Evolutionary conservation across 2,888 invertebrate species (phyloP), one percentile per base, ranked within the genome.

Genomic region (Macrosiphum euphorbiae): DNA sequence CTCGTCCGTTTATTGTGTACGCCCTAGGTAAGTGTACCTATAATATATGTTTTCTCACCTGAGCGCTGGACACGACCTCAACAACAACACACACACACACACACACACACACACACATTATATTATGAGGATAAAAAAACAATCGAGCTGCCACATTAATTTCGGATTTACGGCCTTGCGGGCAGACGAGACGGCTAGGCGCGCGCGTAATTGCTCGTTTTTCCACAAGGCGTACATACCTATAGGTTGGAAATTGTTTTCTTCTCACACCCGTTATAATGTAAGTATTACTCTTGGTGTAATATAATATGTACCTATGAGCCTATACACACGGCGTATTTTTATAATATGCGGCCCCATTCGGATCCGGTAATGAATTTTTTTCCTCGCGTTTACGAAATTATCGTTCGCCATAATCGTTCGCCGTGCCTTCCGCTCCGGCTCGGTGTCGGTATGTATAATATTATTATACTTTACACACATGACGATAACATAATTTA

Each of bases 171-270:
- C 88, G 52, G 88, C 88, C 88, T 50, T 52, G 35, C 44, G 58
- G 89, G 58, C 89, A 61, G 89, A 58, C 89, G 58, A 61, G 89
- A 58, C 61, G 61, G 58, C 58, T 61, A 44, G 44, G 89, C 58
- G 89, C 52, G 89, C 52, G 35, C 44, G 61, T 89, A 89, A 89
- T 89, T 61, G 89, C 89, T 89, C 13, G 89, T 89, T 55, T 89
- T 89, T 89, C 20, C 28, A 61, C 41, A 26, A 58, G 4, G 4
- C 55, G 16, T 52, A 50, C 13, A 50, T 61, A 61, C 61, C 61
- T 35, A 13, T 35, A 41, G 26, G 85, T 85, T 85, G 85, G 85
- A 44, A 44, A 85, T 86, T 86, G 50, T 47, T 44, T 86, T 50
- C 28, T 86, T 86, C 44, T 86, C 78, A 86, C 47, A 47, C 28